Percentiles rank a stretch among this genome's conserved stretches.
These are phyloP conservation scores for Lerista edwardsae DNA, from an alignment of 2,797 vertebrate species.

Conservation along the genomic window DNA sequence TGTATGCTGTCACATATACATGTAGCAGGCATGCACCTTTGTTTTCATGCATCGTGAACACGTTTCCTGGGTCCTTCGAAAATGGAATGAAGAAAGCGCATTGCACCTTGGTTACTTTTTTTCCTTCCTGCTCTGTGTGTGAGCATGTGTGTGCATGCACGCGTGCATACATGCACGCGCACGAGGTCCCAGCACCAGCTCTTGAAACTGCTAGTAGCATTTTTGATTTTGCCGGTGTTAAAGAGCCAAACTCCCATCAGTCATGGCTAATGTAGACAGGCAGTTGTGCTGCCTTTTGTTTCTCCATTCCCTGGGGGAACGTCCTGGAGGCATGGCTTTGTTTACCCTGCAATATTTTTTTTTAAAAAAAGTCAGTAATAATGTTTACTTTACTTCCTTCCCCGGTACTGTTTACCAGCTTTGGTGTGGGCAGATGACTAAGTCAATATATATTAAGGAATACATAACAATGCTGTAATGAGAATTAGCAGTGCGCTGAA, in stretches of 20 bases:
- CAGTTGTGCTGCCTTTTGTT: slow-evolving; percentile 82
- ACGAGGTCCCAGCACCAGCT: slow-evolving; percentile 61
- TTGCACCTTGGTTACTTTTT: slow-evolving; percentile 27
- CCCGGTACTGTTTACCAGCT: slow-evolving; percentile 74
- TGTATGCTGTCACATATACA: neutral
- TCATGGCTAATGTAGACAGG: slow-evolving; percentile 82
- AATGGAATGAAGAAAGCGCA: slow-evolving; percentile 41
- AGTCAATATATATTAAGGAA: slow-evolving; percentile 78
- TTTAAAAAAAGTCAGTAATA: slow-evolving; percentile 72
- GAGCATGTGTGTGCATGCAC: too few relatives aligned
- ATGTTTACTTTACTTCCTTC: slow-evolving; percentile 72
- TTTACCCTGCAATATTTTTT: slow-evolving; percentile 72
- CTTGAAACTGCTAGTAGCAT: slow-evolving; percentile 62
- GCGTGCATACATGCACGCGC: neutral
- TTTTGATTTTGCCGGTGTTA: slow-evolving; percentile 73
- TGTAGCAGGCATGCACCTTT: neutral
- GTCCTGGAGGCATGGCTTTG: slow-evolving; percentile 73
- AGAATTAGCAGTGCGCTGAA: slow-evolving; percentile 76
- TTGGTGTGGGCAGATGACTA: slow-evolving; percentile 76
- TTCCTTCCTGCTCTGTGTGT: too few relatives aligned
- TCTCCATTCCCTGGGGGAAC: slow-evolving; percentile 76
- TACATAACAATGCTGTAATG: slow-evolving; percentile 75
- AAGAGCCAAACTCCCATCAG: slow-evolving; percentile 82
- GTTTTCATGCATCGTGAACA: too few relatives aligned
- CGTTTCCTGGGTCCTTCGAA: neutral